A percentile compares a stretch with the other conserved stretches of the same genome.
These are phyloP conservation scores for Acromyrmex echinatior DNA, from an alignment of 1,140 invertebrate species.

Conservation along the genomic window DNA sequence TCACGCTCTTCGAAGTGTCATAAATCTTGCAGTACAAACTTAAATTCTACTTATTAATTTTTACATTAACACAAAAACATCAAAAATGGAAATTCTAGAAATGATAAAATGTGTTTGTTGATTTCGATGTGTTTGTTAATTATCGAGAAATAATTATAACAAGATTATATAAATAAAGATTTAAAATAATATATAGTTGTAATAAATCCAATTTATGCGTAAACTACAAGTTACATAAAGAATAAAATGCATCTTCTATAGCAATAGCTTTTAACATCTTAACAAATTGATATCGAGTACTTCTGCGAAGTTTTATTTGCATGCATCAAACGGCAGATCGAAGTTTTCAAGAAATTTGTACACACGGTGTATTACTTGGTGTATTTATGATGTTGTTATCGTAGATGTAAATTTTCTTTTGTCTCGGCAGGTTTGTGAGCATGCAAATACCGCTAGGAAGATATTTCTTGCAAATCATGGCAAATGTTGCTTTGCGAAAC, in stretches of 20 bases:
- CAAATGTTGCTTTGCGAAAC: constrained; percentile 6
- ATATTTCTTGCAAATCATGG: constrained; percentile 68
- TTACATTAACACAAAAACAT: constrained; percentile 1
- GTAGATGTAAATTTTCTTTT: constrained; percentile 70
- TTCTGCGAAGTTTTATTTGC: constrained; percentile 36
- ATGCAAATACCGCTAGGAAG: neutral
- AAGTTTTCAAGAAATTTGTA: constrained; percentile 50
- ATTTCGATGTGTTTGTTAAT: too few relatives aligned
- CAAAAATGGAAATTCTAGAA: neutral
- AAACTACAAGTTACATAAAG: neutral
- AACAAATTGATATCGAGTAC: constrained; percentile 18
- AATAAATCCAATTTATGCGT: neutral
- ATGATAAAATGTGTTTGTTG: neutral
- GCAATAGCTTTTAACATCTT: neutral
- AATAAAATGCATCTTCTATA: neutral
- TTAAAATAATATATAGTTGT: neutral
- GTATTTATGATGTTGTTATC: constrained; percentile 70
- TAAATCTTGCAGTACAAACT: constrained; percentile 13
- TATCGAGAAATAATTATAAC: neutral
- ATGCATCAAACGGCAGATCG: constrained; percentile 22
- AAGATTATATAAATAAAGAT: neutral
- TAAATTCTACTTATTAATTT: neutral
- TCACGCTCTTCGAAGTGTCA: constrained; percentile 6
- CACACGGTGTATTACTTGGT: neutral
- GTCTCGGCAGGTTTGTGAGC: constrained; percentile 61